Base-by-base conservation (phyloP, 2,797 vertebrate genomes). In the Rousettus madagascariensis region DNA sequence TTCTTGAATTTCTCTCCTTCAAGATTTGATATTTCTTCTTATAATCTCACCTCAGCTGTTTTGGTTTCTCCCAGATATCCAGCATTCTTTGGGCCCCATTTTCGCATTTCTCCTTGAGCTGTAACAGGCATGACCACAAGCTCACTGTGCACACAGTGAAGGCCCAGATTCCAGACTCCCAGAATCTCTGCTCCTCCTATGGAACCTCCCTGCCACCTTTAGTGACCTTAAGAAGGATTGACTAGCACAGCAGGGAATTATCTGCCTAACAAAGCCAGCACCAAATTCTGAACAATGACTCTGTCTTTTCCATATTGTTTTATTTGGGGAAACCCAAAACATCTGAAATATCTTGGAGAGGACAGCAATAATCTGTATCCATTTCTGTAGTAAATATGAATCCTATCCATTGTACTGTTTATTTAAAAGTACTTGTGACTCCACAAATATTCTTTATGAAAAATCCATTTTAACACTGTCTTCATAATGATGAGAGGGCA, bases 381-480 rank as follows among this genome's bases (percentile, higher is more conserved):
- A 24, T 80, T 53, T 72, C 71, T 63, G 15, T 6, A 69, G 51
- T 66, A 86, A 86, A 55, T 63, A 80, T 61, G 43, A 77, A 51
- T 41, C 8, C 8, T 93, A 30, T 61, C 74, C 20, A 22, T 38
- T 89, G 24, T 63, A 16, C 19, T 57, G 1, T 43, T 75, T 86
- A 20, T 57, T 68, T 38, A 71, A 65, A 94, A 93, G 46, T 61
- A 38, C 65, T 79, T 90, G 13, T 41, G 63, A 72, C 41, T 59
- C 26, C 9, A 68, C 13, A 84, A 71, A 43, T 66, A 86, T 28
- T 65, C 16, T 78, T 65, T 72, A 86, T 69, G 30, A 90, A 93
- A 95, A 91, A 49, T 22, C 75, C 33, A 71, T 41, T 63, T 75
- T 75, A 86, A n/a, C 28, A 53, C 57, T 94, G 33, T 88, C 82